Evolutionary conservation across 2,888 invertebrate genomes (phyloP).

Genomic region (Melikaiella ostensackeni): DNA sequence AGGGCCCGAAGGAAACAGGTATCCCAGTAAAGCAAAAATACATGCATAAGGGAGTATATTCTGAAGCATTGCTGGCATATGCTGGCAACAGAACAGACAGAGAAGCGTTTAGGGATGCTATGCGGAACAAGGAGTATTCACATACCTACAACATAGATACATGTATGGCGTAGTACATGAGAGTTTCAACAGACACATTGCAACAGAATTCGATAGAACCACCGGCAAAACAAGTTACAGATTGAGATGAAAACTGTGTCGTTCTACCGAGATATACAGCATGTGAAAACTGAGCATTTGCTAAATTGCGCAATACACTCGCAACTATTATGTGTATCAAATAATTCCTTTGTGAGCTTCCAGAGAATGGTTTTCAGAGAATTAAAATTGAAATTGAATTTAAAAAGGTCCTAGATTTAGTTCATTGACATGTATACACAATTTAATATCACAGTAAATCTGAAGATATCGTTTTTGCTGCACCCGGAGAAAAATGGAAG

Average conservation of each 20-base stretch:
- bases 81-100: conserved; percentile 28
- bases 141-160: conserved; percentile 5
- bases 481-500: too few relatives aligned
- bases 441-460: too few relatives aligned
- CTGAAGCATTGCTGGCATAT: conserved; percentile 33
- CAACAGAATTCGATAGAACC: conserved; percentile 45
- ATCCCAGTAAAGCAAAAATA: conserved; percentile 22
- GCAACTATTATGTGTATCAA: conserved; percentile 10
- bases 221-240: conserved; percentile 47
- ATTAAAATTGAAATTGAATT: background rate
- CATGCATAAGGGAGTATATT: conserved; percentile 33
- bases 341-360: background rate
- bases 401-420: background rate
- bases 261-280: conserved; percentile 42
- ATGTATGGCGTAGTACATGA: conserved; percentile 8
- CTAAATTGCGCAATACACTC: conserved; percentile 33
- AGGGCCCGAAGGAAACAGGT: conserved; percentile 25
- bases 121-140: conserved; percentile 15
- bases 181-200: conserved; percentile 43
- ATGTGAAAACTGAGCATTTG: conserved; percentile 45
- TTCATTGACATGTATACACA: too few relatives aligned
- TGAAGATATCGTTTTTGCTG: too few relatives aligned
- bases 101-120: conserved; percentile 28
- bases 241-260: conserved; percentile 51
- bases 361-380: background rate